phyloP scores from a whole-genome alignment of 1,140 invertebrate species.

The Homalodisca vitripennis region DNA sequence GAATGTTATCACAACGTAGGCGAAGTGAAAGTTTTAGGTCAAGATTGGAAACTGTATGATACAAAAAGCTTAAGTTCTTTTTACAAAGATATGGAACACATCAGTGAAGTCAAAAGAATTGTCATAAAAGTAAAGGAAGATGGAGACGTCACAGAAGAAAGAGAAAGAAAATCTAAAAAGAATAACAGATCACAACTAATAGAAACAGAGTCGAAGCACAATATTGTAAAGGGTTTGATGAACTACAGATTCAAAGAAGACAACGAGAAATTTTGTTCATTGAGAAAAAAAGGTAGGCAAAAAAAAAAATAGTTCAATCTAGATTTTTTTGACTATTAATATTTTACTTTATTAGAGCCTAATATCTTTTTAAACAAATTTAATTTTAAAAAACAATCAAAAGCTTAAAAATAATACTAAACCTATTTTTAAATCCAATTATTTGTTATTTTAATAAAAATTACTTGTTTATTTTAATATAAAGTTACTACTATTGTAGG shows the following conservation, averaged over 20 bases:
- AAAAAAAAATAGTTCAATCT: background rate
- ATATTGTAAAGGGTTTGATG: background rate
- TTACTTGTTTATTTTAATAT: background rate
- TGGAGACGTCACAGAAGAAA: slow-evolving; percentile 24
- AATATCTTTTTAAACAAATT: background rate
- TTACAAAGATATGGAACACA: slow-evolving; percentile 24
- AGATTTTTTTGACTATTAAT: background rate
- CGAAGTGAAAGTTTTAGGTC: too few relatives aligned
- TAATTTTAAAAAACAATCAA: background rate
- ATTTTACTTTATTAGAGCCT: background rate
- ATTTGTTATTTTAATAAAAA: background rate
- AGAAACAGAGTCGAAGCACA: background rate
- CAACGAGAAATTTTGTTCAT: slow-evolving; percentile 4
- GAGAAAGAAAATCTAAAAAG: background rate
- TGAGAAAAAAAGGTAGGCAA: background rate
- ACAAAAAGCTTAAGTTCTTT: background rate
- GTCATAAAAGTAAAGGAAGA: too few relatives aligned
- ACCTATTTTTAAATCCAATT: background rate
- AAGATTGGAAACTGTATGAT: too few relatives aligned
- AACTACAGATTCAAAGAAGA: slow-evolving; percentile 7
- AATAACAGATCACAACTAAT: background rate
- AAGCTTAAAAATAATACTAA: background rate
- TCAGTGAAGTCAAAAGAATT: too few relatives aligned
- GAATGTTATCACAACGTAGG: slow-evolving; percentile 18
- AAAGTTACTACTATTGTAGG: background rate